These are phyloP conservation scores for Lysandra bellargus DNA, from an alignment of 2,888 invertebrate species.

Conservation along the genomic window DNA sequence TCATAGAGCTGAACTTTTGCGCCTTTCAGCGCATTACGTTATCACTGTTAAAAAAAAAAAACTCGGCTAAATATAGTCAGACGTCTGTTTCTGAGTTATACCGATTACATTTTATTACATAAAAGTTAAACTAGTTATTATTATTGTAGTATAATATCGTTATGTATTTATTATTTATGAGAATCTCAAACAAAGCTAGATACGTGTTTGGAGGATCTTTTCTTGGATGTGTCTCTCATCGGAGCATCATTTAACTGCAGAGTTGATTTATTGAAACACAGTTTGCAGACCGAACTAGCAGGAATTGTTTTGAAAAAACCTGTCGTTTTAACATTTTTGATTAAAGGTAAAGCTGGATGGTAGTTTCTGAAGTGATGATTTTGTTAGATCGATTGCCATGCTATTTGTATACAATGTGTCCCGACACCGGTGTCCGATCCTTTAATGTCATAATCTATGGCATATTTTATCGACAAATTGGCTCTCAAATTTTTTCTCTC, in stretches of 20 bases:
- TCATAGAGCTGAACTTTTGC: neutral
- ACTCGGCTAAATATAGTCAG: neutral
- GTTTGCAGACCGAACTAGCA: neutral
- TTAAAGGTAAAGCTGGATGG: too few relatives aligned
- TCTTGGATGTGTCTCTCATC: neutral
- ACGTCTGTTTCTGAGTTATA: slow-evolving; percentile 2
- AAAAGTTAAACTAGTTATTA: neutral
- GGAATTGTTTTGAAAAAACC: neutral
- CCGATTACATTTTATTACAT: neutral
- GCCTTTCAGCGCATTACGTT: neutral
- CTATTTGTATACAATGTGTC: too few relatives aligned
- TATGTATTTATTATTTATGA: too few relatives aligned
- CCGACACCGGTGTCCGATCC: too few relatives aligned
- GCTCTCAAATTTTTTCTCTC: too few relatives aligned
- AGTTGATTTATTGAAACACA: slow-evolving; percentile 1
- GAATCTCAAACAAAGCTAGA: neutral
- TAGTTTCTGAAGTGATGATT: too few relatives aligned
- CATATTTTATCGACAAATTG: too few relatives aligned
- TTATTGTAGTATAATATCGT: too few relatives aligned
- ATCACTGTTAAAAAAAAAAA: slow-evolving; percentile 3
- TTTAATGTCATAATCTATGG: too few relatives aligned
- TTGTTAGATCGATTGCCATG: too few relatives aligned
- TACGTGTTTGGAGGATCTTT: neutral
- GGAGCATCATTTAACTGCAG: neutral
- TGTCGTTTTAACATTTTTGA: too few relatives aligned